A percentile compares a stretch with the other conserved stretches of the same genome.
These are phyloP conservation scores for Actenoides hombroni DNA, from an alignment of 2,113 vertebrate species.

Conservation along the genomic window DNA sequence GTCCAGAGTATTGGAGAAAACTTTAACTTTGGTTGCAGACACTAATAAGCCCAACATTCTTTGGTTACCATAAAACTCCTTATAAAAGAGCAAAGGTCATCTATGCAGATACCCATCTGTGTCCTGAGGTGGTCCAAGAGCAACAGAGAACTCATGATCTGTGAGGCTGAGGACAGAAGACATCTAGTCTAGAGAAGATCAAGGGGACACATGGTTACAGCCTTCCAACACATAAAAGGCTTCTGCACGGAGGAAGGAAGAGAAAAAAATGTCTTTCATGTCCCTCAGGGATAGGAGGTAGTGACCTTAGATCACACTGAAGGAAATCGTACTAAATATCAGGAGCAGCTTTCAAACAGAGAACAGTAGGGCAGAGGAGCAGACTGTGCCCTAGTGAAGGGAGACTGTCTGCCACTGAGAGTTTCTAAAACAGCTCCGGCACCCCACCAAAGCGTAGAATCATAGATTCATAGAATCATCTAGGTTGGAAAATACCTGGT, in stretches of 20 bases:
- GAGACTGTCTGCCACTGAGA: too few species aligned
- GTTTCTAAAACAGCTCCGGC: not conserved
- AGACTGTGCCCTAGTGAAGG: not conserved
- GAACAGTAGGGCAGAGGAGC: not conserved
- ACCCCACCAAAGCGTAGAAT: not conserved
- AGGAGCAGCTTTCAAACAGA: not conserved
- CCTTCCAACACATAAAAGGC: not conserved
- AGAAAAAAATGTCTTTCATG: not conserved
- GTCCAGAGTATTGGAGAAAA: not conserved
- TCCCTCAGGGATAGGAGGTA: not conserved
- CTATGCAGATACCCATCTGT: not conserved
- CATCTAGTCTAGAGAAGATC: conserved; percentile 11
- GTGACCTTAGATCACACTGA: not conserved
- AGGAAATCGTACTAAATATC: not conserved
- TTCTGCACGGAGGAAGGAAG: not conserved
- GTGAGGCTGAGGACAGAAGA: not conserved
- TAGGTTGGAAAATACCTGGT: too few species aligned
- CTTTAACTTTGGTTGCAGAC: not conserved
- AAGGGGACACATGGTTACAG: conserved; percentile 21
- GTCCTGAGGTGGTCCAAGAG: not conserved
- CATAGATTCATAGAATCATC: too few species aligned
- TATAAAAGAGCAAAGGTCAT: not conserved
- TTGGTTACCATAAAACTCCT: not conserved
- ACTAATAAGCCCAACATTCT: not conserved
- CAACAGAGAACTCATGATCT: not conserved